Percentiles rank a stretch among this genome's conserved stretches.
phyloP scores from a whole-genome alignment of 2,888 invertebrate species.

The Serrognathus titanus region DNA sequence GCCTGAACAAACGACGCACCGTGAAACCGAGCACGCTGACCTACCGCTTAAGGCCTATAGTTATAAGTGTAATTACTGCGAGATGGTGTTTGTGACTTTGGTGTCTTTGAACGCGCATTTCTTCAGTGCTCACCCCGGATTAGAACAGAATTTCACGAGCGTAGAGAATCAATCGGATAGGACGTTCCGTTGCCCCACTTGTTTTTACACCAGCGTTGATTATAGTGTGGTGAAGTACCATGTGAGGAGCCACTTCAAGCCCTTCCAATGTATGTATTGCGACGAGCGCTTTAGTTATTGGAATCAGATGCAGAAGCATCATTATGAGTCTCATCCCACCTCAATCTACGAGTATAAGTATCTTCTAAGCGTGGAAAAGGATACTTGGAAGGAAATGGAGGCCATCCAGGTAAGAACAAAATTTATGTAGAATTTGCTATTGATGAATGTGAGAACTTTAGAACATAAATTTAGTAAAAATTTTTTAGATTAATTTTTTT shows the following conservation, averaged over 20 bases:
- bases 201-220: conserved; percentile 39
- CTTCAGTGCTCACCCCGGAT: conserved; percentile 32
- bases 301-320: conserved; percentile 37
- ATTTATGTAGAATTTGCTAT: neutral
- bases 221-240: conserved; percentile 44
- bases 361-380: conserved; percentile 7
- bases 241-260: conserved; percentile 46
- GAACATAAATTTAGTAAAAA: too few species aligned
- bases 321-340: conserved; percentile 36
- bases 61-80: conserved; percentile 38
- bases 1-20: conserved; percentile 41
- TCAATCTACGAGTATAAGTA: conserved; percentile 34
- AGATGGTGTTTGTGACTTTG: conserved; percentile 28
- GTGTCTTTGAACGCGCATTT: conserved; percentile 33
- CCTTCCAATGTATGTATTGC: conserved; percentile 49
- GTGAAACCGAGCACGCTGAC: conserved; percentile 39
- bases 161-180: conserved; percentile 37
- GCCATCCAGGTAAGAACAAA: neutral
- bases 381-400: neutral
- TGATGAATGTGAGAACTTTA: too few species aligned
- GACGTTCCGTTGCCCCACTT: conserved; percentile 44
- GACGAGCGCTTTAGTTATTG: conserved; percentile 36
- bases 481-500: too few species aligned
- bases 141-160: conserved; percentile 35
- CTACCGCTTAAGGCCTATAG: conserved; percentile 28